Evolutionary conservation across 2,113 vertebrate species (phyloP).

Genomic region (Microtus pennsylvanicus): DNA sequence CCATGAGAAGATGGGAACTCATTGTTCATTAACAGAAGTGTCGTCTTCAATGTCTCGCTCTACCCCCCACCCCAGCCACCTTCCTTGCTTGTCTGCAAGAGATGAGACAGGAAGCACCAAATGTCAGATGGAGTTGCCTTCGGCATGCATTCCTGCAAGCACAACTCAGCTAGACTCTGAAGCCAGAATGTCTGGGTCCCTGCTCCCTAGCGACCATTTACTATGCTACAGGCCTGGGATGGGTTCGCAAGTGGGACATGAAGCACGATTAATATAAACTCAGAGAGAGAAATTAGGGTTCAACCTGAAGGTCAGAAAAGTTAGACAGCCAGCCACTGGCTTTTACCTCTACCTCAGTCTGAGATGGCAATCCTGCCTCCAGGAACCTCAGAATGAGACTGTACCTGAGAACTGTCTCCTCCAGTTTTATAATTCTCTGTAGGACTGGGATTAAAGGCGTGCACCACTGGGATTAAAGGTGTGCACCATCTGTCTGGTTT

Average conservation of each 20-base stretch:
- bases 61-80: accelerated
- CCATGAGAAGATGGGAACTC: not conserved
- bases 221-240: not conserved
- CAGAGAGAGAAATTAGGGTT: too few species aligned
- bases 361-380: too few species aligned
- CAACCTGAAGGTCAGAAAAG: too few species aligned
- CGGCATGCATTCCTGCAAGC: not conserved
- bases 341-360: too few species aligned
- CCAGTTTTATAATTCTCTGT: too few species aligned
- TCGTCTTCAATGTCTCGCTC: not conserved
- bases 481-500: too few species aligned
- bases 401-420: too few species aligned
- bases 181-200: not conserved
- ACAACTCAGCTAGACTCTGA: not conserved
- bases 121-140: not conserved
- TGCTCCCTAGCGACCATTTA: not conserved
- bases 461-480: too few species aligned
- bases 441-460: too few species aligned
- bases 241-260: not conserved
- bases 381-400: too few species aligned
- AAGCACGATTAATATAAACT: too few species aligned
- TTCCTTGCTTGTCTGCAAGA: not conserved
- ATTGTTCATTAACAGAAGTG: not conserved
- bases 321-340: too few species aligned
- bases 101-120: not conserved